Conservation (phyloP, 2,113 vertebrate genomes). For the Hippopotamus amphibius region DNA sequence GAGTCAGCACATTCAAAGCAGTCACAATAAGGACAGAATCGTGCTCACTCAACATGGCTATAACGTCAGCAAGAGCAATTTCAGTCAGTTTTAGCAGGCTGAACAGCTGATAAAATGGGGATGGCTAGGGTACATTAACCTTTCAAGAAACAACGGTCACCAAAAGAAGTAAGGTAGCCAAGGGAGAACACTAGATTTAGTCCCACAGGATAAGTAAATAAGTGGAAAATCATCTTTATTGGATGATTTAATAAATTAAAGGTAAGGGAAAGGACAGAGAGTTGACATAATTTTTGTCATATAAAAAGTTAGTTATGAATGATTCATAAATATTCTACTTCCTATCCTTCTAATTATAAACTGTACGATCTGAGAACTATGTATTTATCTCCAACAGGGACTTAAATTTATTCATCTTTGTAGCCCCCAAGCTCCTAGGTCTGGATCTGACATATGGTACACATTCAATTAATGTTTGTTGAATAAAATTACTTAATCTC, state of each 20-base stretch:
- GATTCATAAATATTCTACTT: conserved; percentile 71
- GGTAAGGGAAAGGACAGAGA: background rate
- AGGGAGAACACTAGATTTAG: background rate
- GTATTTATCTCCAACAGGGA: conserved; percentile 63
- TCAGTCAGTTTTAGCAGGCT: background rate
- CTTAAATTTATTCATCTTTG: conserved; percentile 66
- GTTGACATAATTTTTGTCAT: conserved; percentile 37
- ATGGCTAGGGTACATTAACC: background rate
- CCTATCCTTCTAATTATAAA: conserved; percentile 74
- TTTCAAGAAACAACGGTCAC: background rate
- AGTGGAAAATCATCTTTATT: background rate
- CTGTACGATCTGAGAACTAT: conserved; percentile 50
- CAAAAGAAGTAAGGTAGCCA: background rate
- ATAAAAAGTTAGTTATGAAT: conserved; percentile 63
- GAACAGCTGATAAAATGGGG: background rate
- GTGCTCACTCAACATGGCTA: too few relatives aligned
- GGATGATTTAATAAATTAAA: conserved; percentile 49
- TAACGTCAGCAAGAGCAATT: background rate
- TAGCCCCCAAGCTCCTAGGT: conserved; percentile 67
- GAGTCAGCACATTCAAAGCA: background rate
- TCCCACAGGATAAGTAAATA: background rate
- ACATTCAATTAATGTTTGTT: conserved; percentile 75
- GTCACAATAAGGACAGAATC: background rate
- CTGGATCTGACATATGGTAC: conserved; percentile 67
- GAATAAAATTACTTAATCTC: conserved; percentile 79